Conservation (phyloP, 2,113 vertebrate genomes). For the Origma solitaria region DNA sequence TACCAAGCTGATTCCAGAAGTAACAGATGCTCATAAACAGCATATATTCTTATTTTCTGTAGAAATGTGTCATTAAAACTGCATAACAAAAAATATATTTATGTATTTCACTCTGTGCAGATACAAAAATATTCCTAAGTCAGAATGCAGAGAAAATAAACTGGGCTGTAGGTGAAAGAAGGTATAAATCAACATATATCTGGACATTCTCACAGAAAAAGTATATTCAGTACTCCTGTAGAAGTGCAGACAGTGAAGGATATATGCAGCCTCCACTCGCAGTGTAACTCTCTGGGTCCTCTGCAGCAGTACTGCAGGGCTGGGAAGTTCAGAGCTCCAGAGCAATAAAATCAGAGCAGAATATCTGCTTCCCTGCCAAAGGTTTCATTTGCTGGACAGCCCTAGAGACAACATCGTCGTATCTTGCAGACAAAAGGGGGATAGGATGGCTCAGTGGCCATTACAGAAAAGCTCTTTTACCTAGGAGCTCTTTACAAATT, state of each 20-base stretch:
- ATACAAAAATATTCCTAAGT: not conserved
- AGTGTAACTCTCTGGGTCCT: not conserved
- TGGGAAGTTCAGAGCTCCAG: not conserved
- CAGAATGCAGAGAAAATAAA: not conserved
- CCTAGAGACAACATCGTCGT: not conserved
- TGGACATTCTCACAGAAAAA: not conserved
- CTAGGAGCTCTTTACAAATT: not conserved
- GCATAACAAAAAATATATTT: not conserved
- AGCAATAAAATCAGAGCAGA: not conserved
- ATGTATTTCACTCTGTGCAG: not conserved
- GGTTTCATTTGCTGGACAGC: not conserved
- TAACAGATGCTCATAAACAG: constrained; percentile 16
- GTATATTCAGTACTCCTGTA: not conserved
- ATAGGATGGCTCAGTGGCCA: not conserved
- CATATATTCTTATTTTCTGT: not conserved
- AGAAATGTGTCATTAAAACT: not conserved
- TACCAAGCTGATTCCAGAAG: not conserved
- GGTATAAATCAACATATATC: not conserved
- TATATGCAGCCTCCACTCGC: not conserved
- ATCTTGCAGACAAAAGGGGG: not conserved
- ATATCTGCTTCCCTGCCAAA: not conserved
- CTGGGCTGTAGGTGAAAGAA: not conserved
- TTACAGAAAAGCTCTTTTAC: not conserved
- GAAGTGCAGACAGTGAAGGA: not conserved
- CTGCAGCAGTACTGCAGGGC: not conserved